Base-by-base conservation (phyloP, 2,888 invertebrate genomes). In the Luperina nickerlii region DNA sequence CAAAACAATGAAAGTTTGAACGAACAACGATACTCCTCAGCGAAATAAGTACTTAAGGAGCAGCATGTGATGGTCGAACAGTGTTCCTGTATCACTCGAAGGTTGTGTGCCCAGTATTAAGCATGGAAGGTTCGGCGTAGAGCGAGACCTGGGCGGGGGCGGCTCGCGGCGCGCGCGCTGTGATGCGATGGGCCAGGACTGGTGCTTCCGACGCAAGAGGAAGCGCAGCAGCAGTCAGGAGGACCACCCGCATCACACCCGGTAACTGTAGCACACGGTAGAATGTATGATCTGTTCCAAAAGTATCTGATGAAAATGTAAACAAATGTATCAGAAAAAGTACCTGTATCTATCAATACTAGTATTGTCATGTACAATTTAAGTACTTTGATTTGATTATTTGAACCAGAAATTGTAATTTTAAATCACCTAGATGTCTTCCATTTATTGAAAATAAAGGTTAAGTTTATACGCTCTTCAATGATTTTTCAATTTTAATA, bases 141-240 rank as follows among this genome's bases (percentile, higher is more conserved):
- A 93, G 92, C 93, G 94, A 93, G 96, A 95, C 93, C 96, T 96
- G 96, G 96, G 96, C 94, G 96, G 96, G 92, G 96, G 96, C 92
- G 95, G 96, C 92, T 96, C 96, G 94, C 95, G 96, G 95, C 95
- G 96, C 94, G 95, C 95, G 94, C 96, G 96, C 94, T 96, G 96
- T 96, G 96, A 96, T 95, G 97, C 95, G 94, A 98, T 98, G 98
- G 98, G 98, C 94, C 98, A 98, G 96, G 98, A 98, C 96, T 98
- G 98, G 98, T 98, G 98, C 97, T 97, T 98, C 95, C 97, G 97
- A 91, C 97, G 98, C 95, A 98, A 98, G 94, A 97, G 98, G 95
- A 98, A 98, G 96, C 97, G 98, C 92, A 97, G 97, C 94, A 97
- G 97, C 95, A 96, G 97, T 97, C 97, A 96, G 97, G 98, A 95